phyloP scores from a whole-genome alignment of 2,113 vertebrate species.

The Ciconia maguari region DNA sequence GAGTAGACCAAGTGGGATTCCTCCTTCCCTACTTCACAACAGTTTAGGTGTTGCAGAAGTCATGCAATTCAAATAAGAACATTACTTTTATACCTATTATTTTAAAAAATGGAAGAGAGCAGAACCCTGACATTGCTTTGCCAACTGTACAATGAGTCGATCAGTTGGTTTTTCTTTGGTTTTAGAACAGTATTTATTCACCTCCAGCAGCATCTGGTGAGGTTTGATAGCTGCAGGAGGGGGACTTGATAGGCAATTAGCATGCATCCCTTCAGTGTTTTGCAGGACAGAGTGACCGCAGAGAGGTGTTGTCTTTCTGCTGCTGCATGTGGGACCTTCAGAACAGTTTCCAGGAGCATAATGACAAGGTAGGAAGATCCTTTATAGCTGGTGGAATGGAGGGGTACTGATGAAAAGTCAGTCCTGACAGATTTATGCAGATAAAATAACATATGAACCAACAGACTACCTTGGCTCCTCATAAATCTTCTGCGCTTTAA shows the following conservation, averaged over 20 bases:
- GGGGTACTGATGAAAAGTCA: not conserved
- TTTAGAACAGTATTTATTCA: not conserved
- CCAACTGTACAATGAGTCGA: not conserved
- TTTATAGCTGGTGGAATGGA: not conserved
- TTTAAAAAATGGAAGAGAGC: no score
- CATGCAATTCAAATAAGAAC: not conserved
- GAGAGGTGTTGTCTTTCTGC: not conserved
- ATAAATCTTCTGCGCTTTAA: not conserved
- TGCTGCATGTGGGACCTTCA: not conserved
- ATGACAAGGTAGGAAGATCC: not conserved
- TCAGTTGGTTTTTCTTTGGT: not conserved
- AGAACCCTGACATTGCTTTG: not conserved
- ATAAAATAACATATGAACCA: not conserved
- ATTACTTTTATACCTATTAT: fast-evolving
- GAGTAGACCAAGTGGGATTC: not conserved
- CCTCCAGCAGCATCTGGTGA: not conserved
- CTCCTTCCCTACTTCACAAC: not conserved
- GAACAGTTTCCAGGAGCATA: not conserved
- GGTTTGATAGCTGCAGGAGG: not conserved
- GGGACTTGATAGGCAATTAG: no score
- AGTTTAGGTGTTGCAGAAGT: not conserved
- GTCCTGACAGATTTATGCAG: not conserved
- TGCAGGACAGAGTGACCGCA: not conserved
- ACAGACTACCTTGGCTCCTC: not conserved
- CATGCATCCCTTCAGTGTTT: not conserved